Conservation (phyloP, 2,113 vertebrate genomes). For the Bucco capensis region DNA sequence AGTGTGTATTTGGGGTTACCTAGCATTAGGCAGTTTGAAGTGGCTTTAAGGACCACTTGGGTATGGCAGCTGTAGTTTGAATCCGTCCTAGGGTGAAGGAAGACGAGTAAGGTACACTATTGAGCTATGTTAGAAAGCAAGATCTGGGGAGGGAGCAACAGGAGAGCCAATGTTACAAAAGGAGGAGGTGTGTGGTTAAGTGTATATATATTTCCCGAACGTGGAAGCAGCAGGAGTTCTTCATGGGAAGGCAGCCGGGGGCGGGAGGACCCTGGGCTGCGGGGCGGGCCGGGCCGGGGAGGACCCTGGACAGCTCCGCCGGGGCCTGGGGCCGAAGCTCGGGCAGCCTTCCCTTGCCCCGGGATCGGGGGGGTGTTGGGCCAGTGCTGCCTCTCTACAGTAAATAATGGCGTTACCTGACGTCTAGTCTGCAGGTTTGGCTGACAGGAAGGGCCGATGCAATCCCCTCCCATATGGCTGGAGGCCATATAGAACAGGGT, state of each 20-base stretch:
- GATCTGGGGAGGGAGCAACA: neutral
- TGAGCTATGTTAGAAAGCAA: rapidly evolving
- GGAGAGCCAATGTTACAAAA: rapidly evolving
- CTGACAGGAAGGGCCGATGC: no score
- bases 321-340: no score
- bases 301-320: slow-evolving; percentile 24
- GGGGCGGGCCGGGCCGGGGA: neutral
- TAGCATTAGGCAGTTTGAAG: no score
- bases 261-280: neutral
- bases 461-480: rapidly evolving
- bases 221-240: rapidly evolving
- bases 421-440: rapidly evolving
- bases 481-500: neutral
- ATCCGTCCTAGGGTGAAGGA: no score
- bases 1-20: rapidly evolving
- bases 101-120: rapidly evolving
- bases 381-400: rapidly evolving
- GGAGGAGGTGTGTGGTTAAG: rapidly evolving
- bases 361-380: neutral
- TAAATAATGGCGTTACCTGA: rapidly evolving
- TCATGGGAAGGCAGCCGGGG: rapidly evolving
- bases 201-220: no score
- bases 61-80: rapidly evolving
- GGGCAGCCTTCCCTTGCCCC: neutral
- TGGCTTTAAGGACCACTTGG: neutral